phyloP scores from a whole-genome alignment of 2,888 invertebrate genomes.

The Clepsis dumicolana region DNA sequence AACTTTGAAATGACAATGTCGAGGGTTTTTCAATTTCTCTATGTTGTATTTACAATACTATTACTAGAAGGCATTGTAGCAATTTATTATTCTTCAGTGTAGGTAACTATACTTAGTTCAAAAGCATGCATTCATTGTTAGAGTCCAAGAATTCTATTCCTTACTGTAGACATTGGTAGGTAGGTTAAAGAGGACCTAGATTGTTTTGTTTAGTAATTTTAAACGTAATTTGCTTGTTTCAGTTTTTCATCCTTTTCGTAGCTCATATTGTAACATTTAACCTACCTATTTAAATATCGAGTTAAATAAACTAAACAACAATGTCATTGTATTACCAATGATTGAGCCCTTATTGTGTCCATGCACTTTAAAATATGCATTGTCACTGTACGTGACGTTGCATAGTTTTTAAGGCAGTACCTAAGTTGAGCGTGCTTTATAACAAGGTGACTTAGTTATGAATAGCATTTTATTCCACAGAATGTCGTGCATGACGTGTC shows the following conservation, averaged over 20 bases:
- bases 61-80: too few relatives aligned
- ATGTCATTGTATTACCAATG: constrained; percentile 33
- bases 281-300: constrained; percentile 1
- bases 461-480: constrained; percentile 33
- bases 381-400: constrained; percentile 36
- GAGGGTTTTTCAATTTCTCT: too few relatives aligned
- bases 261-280: neutral
- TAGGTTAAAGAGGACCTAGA: too few relatives aligned
- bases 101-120: too few relatives aligned
- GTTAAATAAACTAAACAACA: constrained; percentile 22
- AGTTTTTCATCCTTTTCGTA: neutral
- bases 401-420: constrained; percentile 16
- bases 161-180: too few relatives aligned
- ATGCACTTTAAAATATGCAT: constrained; percentile 36
- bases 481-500: constrained; percentile 17
- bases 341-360: constrained; percentile 32
- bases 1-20: too few relatives aligned
- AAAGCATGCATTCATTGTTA: too few relatives aligned
- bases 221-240: too few relatives aligned
- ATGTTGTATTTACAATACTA: too few relatives aligned
- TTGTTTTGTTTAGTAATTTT: too few relatives aligned
- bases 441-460: constrained; percentile 15
- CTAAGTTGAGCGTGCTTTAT: constrained; percentile 26
- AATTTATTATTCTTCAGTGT: too few relatives aligned
- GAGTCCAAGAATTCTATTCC: too few relatives aligned